Evolutionary conservation across 2,888 invertebrate genomes (phyloP), one percentile per base, ranked within the genome.

Genomic region (Lasioglossum marginatum): DNA sequence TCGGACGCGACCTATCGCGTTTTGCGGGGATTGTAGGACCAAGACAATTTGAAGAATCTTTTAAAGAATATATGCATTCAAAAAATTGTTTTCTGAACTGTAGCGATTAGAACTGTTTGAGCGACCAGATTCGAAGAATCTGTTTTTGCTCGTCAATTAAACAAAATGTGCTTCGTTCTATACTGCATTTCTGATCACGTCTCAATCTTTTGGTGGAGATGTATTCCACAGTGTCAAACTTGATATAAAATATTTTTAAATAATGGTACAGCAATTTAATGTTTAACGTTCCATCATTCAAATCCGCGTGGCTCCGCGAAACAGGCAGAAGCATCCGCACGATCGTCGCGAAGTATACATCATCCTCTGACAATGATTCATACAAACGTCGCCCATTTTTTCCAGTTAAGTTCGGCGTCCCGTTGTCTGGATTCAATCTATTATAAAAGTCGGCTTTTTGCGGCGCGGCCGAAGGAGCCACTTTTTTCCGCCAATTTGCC

Each of bases 351-450:
- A 12, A 16, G 19, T 66, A 60, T 66, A 31, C 34, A 66, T 66
- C 66, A 66, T 34, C 66, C 66, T 8, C 8, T 31, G 37, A 68
- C 68, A 34, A 68, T 68, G 66, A 68, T 68, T 68, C 68, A 34
- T 68, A 34, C 23, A 37, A 68, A 34, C 37, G 68, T 68, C 37
- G 34, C 2, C 16, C n/a, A 68, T 68, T 48, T 81, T 81, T 68
- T 81, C 27, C 68, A n/a, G 6, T 23, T 6, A 43, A 40, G 19
- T 52, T 14, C n/a, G 82, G 82, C 75, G 82, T 63, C 82, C 34
- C 27, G 27, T 76, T 71, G 82, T 82, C 82, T 82, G 82, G 48
- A 19, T 37, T 37, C 57, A 40, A 63, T 72, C 48, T 40, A 60
- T 52, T 34, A 31, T 43, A 40, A 45, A 48, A 34, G n/a, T 10